phyloP scores from a whole-genome alignment of 2,888 invertebrate species.

The Cotesia congregata region DNA sequence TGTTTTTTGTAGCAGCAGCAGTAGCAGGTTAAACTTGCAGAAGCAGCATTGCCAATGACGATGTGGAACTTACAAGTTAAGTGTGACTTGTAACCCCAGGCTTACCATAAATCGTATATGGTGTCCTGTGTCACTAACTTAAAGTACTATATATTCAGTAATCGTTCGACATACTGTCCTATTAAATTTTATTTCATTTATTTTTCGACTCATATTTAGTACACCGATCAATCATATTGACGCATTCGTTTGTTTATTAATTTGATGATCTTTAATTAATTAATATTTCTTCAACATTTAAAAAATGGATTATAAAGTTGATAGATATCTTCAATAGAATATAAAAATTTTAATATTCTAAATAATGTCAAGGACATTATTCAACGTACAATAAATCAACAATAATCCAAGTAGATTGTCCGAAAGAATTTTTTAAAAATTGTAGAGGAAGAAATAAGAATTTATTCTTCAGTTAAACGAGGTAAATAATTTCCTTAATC shows the following conservation, averaged over 20 bases:
- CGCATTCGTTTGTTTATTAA: not conserved
- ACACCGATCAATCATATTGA: not conserved
- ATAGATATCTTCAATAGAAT: too few species aligned
- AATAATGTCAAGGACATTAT: too few species aligned
- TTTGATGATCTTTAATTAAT: not conserved
- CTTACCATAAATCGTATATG: constrained; percentile 51
- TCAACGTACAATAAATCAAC: too few species aligned
- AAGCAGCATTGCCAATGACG: constrained; percentile 24
- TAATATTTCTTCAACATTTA: not conserved
- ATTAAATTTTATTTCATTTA: constrained; percentile 43
- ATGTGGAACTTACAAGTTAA: constrained; percentile 1
- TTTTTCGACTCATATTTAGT: constrained; percentile 22
- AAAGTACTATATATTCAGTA: constrained; percentile 35
- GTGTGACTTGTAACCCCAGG: constrained; percentile 41
- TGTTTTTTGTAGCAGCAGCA: constrained; percentile 5
- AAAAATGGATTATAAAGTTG: too few species aligned
- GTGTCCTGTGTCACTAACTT: constrained; percentile 36
- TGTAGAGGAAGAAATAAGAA: too few species aligned
- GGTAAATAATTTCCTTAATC: too few species aligned
- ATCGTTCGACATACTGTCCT: constrained; percentile 51
- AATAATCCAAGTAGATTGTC: too few species aligned
- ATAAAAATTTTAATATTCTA: too few species aligned
- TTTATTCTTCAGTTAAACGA: too few species aligned
- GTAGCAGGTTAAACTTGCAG: not conserved
- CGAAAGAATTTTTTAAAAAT: too few species aligned